These are phyloP conservation scores for Syrmaticus mikado DNA, from an alignment of 2,113 vertebrate species.

Conservation along the genomic window DNA sequence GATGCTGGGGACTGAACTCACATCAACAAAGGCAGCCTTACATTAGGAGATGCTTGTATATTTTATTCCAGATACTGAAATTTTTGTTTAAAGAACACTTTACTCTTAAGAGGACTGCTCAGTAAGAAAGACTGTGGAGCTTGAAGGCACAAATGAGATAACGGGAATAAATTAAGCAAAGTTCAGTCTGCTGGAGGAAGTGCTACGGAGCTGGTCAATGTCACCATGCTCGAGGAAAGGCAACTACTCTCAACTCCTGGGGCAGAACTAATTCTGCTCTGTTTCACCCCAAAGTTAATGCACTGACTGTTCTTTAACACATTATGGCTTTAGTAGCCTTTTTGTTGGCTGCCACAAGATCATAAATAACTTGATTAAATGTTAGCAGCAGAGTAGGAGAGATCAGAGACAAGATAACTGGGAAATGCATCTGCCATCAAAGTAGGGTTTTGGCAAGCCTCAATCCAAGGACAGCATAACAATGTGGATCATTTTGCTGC, in stretches of 20 bases:
- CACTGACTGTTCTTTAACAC: not conserved
- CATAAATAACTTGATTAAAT: not conserved
- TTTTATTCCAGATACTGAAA: not conserved
- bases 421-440: not conserved
- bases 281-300: not conserved
- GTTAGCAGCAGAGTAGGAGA: not conserved
- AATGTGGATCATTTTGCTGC: not conserved
- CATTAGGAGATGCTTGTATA: not conserved
- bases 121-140: not conserved
- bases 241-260: not conserved
- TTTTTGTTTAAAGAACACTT: not conserved
- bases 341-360: not conserved
- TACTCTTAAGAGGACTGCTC: not conserved
- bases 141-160: constrained; percentile 14
- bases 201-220: not conserved
- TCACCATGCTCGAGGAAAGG: not conserved
- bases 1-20: not conserved
- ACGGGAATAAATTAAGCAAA: constrained; percentile 22
- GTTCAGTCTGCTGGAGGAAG: not conserved
- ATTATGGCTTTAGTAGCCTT: not conserved
- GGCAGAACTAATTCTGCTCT: not conserved
- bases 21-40: not conserved
- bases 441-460: not conserved
- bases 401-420: not conserved
- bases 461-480: not conserved